Percentiles rank a stretch among this genome's conserved stretches.
Conservation (phyloP, 2,797 vertebrate species). For the Potorous gilbertii region DNA sequence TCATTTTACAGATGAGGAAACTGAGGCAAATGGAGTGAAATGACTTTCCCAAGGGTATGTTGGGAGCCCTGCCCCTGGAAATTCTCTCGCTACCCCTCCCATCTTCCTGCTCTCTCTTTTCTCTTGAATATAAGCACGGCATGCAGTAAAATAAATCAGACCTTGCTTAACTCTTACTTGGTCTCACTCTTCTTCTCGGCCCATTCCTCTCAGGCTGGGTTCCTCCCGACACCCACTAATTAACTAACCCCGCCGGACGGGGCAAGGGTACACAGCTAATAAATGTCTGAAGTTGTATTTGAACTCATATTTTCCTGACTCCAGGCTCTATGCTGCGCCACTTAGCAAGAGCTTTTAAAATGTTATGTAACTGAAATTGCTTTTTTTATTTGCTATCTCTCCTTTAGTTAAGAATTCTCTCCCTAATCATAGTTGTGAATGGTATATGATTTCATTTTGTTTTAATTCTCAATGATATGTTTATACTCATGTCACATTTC, state of each 20-base stretch:
- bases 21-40: not conserved
- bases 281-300: not conserved
- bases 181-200: too few species aligned
- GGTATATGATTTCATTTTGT: not conserved
- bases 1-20: too few species aligned
- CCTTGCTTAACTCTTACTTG: too few species aligned
- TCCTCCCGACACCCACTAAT: too few species aligned
- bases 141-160: too few species aligned
- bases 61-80: too few species aligned
- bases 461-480: not conserved
- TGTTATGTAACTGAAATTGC: not conserved
- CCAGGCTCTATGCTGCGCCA: not conserved
- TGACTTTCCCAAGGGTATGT: not conserved
- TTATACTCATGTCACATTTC: not conserved
- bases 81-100: too few species aligned
- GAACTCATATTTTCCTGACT: not conserved
- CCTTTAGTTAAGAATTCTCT: not conserved
- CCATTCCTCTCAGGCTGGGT: too few species aligned
- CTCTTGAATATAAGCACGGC: too few species aligned
- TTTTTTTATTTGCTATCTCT: too few species aligned
- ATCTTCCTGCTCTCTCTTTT: too few species aligned
- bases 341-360: not conserved
- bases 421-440: not conserved
- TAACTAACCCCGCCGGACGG: too few species aligned
- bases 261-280: not conserved